Conservation (phyloP, 2,888 invertebrate genomes). For the Chrysolina americana region DNA sequence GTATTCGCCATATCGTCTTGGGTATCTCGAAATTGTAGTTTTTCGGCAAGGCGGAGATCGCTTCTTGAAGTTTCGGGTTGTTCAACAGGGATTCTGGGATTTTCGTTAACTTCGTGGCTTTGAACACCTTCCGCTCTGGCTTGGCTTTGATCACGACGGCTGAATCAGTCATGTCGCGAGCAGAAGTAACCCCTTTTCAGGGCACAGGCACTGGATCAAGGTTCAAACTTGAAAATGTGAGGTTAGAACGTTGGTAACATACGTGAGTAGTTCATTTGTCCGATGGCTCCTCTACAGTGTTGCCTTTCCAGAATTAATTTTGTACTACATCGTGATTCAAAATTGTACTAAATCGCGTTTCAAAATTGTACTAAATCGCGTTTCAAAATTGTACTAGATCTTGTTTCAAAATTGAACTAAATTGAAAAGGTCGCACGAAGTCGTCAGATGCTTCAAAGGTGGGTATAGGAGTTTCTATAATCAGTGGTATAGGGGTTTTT, state of each 20-base stretch:
- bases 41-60: conserved; percentile 83
- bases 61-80: conserved; percentile 80
- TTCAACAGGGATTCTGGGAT: conserved; percentile 86
- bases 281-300: background rate
- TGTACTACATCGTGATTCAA: no score
- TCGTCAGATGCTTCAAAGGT: no score
- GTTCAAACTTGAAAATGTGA: conserved; percentile 8
- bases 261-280: conserved; percentile 41
- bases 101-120: conserved; percentile 82
- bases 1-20: conserved; percentile 97
- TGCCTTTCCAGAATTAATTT: no score
- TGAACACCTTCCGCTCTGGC: conserved; percentile 85
- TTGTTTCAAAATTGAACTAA: no score
- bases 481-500: no score
- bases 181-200: background rate
- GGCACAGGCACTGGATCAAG: background rate
- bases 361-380: no score
- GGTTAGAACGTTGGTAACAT: conserved; percentile 40
- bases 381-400: no score
- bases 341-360: no score
- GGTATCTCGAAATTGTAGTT: conserved; percentile 99
- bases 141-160: conserved; percentile 84
- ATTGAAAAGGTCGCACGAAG: no score
- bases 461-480: no score
- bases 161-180: conserved; percentile 51